These are phyloP conservation scores for Oscheius sp. DNA, from an alignment of 1,140 invertebrate genomes.

Conservation along the genomic window DNA sequence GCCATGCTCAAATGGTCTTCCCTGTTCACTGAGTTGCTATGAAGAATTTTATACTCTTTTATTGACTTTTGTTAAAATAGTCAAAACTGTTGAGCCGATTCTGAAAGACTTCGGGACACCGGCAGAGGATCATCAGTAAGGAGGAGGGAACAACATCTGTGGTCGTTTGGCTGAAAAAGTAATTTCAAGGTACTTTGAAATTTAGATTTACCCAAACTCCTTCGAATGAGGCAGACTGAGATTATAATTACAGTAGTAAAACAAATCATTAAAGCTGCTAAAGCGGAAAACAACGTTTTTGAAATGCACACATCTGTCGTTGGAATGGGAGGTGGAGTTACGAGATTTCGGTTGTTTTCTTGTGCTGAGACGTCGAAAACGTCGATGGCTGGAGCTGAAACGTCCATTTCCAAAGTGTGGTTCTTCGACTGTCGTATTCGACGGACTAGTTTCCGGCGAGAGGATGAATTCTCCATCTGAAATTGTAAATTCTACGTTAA, in stretches of 20 bases:
- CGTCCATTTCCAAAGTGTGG: background rate
- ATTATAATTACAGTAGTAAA: background rate
- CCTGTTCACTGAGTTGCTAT: background rate
- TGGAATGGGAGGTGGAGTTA: too few species aligned
- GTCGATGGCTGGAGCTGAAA: background rate
- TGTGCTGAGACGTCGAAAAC: background rate
- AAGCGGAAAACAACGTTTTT: too few species aligned
- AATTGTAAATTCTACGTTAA: background rate
- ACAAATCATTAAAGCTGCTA: too few species aligned
- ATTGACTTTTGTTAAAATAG: background rate
- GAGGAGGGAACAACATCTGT: background rate
- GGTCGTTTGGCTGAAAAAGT: background rate
- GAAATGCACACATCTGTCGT: too few species aligned
- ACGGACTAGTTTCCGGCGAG: background rate
- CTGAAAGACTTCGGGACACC: too few species aligned
- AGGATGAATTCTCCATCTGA: background rate
- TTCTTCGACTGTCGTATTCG: background rate
- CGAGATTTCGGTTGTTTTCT: too few species aligned
- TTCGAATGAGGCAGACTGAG: background rate
- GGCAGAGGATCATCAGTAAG: too few species aligned
- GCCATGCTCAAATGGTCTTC: conserved; percentile 10
- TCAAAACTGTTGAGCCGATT: background rate
- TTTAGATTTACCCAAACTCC: too few species aligned
- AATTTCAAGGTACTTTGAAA: background rate
- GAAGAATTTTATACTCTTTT: background rate